Base-by-base conservation (phyloP, 2,888 invertebrate species). In the Steinernema hermaphroditum region DNA sequence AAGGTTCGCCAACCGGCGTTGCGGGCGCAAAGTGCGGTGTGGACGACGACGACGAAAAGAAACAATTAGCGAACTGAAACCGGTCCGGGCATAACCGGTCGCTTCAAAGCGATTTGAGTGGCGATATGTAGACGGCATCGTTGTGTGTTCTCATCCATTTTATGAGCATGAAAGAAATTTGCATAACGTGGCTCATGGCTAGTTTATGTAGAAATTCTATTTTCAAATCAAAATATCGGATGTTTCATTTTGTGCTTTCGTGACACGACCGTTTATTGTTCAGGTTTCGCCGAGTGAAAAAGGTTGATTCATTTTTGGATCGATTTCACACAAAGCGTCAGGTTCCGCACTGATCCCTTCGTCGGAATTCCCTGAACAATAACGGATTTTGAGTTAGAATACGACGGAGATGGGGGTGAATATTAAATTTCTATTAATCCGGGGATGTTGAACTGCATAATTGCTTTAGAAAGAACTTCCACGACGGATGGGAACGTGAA, bases 401-500 rank as follows among this genome's bases (percentile, higher is more conserved):
- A n/a, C n/a, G n/a, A n/a, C n/a, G n/a, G n/a, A n/a, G n/a, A n/a
- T n/a, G n/a, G n/a, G n/a, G n/a, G n/a, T n/a, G n/a, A n/a, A n/a
- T n/a, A n/a, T n/a, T n/a, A n/a, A n/a, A n/a, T n/a, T n/a, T n/a
- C n/a, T n/a, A n/a, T 41, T 41, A 12, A 41, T 41, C 16, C 43
- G 16, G 8, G 43, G 8, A 12, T 41, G 9, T 41, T 41, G 8
- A 41, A 41, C 16, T 41, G 43, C 8, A 41, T 16, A 41, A 41
- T 41, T 46, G 46, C 72, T 81, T 80, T 85, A 78, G 86, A 62
- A 76, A 77, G 70, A 86, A 85, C 76, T 86, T 87, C 73, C 77
- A 77, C 41, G 80, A 84, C 73, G 85, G 86, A 0, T 87, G 83
- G 85, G 88, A 89, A 72, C 81, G 82, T 69, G 83, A 86, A 71